Percentiles rank a stretch among this genome's conserved stretches.
Conservation (phyloP, 2,797 vertebrate genomes). For the Poecilia picta region DNA sequence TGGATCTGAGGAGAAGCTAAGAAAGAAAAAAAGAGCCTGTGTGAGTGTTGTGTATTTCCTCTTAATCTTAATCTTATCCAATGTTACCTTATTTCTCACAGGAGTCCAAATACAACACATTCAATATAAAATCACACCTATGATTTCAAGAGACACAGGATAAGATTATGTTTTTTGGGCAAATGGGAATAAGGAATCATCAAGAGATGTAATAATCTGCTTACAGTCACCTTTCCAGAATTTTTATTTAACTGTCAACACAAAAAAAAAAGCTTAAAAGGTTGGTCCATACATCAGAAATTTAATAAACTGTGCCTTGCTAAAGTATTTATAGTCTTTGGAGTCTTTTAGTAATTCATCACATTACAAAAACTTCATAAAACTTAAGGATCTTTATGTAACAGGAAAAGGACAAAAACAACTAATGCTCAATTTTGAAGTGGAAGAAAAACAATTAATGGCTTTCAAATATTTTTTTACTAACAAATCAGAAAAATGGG, state of each 20-base stretch:
- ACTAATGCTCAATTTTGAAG: neutral
- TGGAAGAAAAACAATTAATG: neutral
- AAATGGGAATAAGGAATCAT: conserved; percentile 25
- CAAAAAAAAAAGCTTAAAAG: conserved; percentile 2
- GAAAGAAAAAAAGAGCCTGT: conserved; percentile 32
- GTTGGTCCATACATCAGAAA: neutral
- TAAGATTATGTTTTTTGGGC: conserved; percentile 28
- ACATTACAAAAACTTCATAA: neutral
- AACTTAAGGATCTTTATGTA: neutral
- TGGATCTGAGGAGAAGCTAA: conserved; percentile 53
- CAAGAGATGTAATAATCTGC: conserved; percentile 16
- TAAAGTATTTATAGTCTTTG: neutral
- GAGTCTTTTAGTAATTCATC: neutral
- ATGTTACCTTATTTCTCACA: conserved; percentile 15
- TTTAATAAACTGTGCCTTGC: neutral
- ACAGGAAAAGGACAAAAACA: neutral
- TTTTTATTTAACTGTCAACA: conserved; percentile 38
- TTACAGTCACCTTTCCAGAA: conserved; percentile 41
- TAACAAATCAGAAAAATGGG: neutral
- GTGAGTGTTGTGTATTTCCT: conserved; percentile 4
- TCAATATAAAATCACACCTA: conserved; percentile 25
- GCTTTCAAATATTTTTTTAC: neutral
- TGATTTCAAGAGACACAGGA: conserved; percentile 18
- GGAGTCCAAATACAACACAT: conserved; percentile 22
- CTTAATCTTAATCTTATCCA: conserved; percentile 24